A percentile compares a stretch with the other conserved stretches of the same genome.
phyloP scores from a whole-genome alignment of 1,140 invertebrate genomes.

The Leptonema lineaticorne region DNA sequence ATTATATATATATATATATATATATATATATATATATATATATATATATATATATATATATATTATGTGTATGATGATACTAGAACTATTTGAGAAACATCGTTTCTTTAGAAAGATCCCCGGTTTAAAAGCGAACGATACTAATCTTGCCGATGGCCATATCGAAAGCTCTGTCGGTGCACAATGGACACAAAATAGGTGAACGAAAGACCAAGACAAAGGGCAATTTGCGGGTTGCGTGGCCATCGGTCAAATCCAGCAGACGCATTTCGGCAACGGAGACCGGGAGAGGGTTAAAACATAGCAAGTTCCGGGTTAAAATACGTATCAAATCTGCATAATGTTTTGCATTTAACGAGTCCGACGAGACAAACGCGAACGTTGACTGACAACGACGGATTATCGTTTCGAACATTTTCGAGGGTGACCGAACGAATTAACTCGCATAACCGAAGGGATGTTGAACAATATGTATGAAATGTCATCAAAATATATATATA shows the following conservation, averaged over 20 bases:
- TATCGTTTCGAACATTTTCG: too few relatives aligned
- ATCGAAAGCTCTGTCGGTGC: neutral
- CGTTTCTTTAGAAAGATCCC: neutral
- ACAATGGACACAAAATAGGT: neutral
- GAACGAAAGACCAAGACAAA: slow-evolving; percentile 30
- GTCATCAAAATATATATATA: too few relatives aligned
- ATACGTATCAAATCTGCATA: slow-evolving; percentile 36
- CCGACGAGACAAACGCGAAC: neutral
- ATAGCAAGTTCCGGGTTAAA: slow-evolving; percentile 29
- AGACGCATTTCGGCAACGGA: slow-evolving; percentile 7
- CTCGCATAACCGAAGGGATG: too few relatives aligned
- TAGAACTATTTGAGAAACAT: neutral
- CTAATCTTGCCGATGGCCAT: neutral
- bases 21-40: too few relatives aligned
- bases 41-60: too few relatives aligned
- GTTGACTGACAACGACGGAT: neutral
- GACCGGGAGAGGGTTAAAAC: slow-evolving; percentile 11
- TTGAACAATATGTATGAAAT: too few relatives aligned
- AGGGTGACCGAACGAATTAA: neutral
- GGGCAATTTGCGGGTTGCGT: slow-evolving; percentile 38
- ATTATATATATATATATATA: too few relatives aligned
- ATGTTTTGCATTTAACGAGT: slow-evolving; percentile 33
- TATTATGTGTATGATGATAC: too few relatives aligned
- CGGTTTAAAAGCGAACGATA: neutral
- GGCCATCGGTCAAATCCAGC: slow-evolving; percentile 40